Base-by-base conservation (phyloP, 2,113 vertebrate species). In the Cochlearius cochlearius region DNA sequence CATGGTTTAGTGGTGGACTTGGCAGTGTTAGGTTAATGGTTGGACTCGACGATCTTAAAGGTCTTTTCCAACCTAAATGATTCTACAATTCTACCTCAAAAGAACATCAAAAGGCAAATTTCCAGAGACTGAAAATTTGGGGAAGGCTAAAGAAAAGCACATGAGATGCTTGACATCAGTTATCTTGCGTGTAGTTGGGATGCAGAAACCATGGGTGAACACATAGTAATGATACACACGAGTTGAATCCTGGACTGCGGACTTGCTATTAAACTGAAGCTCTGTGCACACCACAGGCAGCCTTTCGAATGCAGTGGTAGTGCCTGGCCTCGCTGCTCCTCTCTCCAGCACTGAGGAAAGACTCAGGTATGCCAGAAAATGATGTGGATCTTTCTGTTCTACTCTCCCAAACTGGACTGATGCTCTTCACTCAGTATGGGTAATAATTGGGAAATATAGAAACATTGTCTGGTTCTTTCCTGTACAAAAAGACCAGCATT, bases 151-250 rank as follows among this genome's bases (percentile, higher is more conserved):
- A 52, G 29, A 55, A 80, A 79, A 91, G 11, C 8, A 26, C 26
- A 58, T 20, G 3, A 84, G 50, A 41, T 55, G 12, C 16, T 73
- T 86, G 29, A 20, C 8, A 80, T 39, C 1, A 67, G 22, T 55
- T 32, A 22, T 32, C 21, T n/a, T 58, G 36, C 39, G n/a, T 32
- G 38, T 12, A 77, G 53, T 5, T 52, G 8, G 58, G 74, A 47
- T 52, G 47, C n/a, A 62, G 64, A 91, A 79, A 58, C 32, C 15
- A 10, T 10, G 39, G 22, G 15, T 87, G 58, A 84, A 62, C 19
- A 68, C 27, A 58, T 0, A 43, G 41, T 9, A 80, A 39, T 25
- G 30, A 63, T 3, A 41, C 23, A 34, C 22, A 39, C 0, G 0
- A 45, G 25, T 0, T 52, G 83, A 92, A 79, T 38, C 25, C 56